Conservation (phyloP, 2,888 invertebrate genomes). For the Nomada flava region DNA sequence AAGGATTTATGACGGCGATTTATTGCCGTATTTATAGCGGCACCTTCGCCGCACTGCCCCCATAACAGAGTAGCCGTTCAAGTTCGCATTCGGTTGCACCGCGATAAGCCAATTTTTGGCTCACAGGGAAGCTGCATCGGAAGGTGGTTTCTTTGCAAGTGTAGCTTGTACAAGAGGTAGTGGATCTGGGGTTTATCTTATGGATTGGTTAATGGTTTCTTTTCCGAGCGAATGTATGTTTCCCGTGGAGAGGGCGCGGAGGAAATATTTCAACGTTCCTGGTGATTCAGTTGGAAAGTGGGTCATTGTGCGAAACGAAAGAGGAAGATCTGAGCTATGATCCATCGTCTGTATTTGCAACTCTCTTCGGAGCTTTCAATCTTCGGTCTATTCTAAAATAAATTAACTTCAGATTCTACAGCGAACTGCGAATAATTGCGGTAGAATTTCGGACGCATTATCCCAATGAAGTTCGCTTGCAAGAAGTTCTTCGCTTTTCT, state of each 20-base stretch:
- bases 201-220: not conserved
- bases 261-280: not conserved
- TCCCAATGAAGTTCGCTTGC: no score
- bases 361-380: not conserved
- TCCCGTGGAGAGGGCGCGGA: not conserved
- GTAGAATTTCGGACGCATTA: not conserved
- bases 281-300: not conserved
- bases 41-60: conserved; percentile 34
- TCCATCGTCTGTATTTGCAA: not conserved
- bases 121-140: not conserved
- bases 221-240: not conserved
- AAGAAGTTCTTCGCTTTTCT: no score
- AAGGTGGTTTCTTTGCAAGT: not conserved
- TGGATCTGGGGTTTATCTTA: not conserved
- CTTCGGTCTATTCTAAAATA: not conserved
- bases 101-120: conserved; percentile 64
- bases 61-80: conserved; percentile 29
- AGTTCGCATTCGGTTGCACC: conserved; percentile 58
- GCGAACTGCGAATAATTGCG: not conserved
- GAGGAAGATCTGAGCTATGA: not conserved
- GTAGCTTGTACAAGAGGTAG: not conserved
- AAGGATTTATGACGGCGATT: conserved; percentile 71
- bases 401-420: not conserved
- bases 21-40: conserved; percentile 70
- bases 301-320: not conserved